These are phyloP conservation scores for Branchipolynoe longqiensis DNA, from an alignment of 2,888 invertebrate genomes.

Conservation along the genomic window DNA sequence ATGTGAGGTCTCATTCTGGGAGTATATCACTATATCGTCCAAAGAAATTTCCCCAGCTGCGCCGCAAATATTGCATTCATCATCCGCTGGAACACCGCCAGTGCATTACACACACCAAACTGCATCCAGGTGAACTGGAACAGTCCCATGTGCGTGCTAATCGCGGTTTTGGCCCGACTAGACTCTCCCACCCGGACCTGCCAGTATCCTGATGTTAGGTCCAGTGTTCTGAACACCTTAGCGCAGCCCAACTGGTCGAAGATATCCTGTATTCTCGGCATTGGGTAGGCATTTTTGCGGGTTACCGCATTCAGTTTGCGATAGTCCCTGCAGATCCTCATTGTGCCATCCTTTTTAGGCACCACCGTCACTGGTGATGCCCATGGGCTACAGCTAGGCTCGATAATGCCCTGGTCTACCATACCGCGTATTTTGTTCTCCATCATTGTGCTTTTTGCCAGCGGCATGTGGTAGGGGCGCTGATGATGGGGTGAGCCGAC, in stretches of 20 bases:
- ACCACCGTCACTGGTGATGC: no score
- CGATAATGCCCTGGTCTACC: no score
- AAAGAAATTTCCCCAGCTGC: not conserved
- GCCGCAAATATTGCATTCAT: conserved; percentile 59
- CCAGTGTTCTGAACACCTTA: conserved; percentile 64
- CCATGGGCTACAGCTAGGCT: no score
- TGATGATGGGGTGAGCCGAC: no score
- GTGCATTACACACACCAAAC: conserved; percentile 58
- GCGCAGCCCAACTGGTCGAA: conserved; percentile 60
- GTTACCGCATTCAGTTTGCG: no score
- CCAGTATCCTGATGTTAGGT: conserved; percentile 67
- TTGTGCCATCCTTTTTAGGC: no score
- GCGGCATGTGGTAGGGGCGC: no score
- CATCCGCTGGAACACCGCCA: conserved; percentile 56
- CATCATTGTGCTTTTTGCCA: no score
- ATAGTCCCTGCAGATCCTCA: no score
- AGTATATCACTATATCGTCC: not conserved
- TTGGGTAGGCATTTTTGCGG: conserved; percentile 24
- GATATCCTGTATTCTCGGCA: conserved; percentile 62
- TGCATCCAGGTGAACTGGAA: conserved; percentile 63
- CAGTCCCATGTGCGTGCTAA: conserved; percentile 63
- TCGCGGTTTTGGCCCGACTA: conserved; percentile 58
- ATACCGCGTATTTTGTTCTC: no score
- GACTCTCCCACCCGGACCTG: conserved; percentile 63
- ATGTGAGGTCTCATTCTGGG: no score